Evolutionary conservation across 1,140 invertebrate genomes (phyloP).

Genomic region (Eurosta solidaginis): DNA sequence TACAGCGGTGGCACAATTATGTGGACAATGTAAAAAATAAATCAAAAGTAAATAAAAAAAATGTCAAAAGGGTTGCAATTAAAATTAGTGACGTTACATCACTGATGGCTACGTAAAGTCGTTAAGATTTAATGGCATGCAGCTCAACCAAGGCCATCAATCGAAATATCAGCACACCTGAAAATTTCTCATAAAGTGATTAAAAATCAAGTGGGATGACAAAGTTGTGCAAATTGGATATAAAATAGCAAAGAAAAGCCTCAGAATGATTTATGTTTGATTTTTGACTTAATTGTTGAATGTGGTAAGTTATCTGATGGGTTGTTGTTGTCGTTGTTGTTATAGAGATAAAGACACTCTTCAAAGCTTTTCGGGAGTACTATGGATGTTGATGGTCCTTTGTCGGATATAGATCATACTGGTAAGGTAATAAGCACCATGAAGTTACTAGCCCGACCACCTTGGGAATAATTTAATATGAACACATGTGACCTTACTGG

Average conservation of each 20-base stretch:
- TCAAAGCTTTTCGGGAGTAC: too few relatives aligned
- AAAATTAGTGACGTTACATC: not conserved
- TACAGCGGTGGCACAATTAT: not conserved
- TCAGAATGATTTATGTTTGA: not conserved
- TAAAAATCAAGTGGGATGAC: not conserved
- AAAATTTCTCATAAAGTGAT: not conserved
- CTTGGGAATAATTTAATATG: too few relatives aligned
- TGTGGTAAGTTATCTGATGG: not conserved
- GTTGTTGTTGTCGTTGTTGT: too few relatives aligned
- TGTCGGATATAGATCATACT: too few relatives aligned
- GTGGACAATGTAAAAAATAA: too few relatives aligned
- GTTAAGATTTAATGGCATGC: not conserved
- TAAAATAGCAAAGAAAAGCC: not conserved
- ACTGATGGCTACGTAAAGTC: not conserved
- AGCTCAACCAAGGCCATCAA: not conserved
- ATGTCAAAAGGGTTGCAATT: constrained; percentile 20
- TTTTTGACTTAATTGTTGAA: not conserved
- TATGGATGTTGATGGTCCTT: too few relatives aligned
- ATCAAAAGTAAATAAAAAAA: too few relatives aligned
- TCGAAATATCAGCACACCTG: not conserved
- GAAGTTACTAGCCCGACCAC: too few relatives aligned
- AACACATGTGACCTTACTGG: too few relatives aligned
- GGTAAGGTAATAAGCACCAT: too few relatives aligned
- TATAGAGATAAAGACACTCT: too few relatives aligned
- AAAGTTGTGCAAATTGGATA: not conserved